Conservation (phyloP, 37 sponge, comb jelly and placozoan species). For the Cliona cf. orientalis region DNA sequence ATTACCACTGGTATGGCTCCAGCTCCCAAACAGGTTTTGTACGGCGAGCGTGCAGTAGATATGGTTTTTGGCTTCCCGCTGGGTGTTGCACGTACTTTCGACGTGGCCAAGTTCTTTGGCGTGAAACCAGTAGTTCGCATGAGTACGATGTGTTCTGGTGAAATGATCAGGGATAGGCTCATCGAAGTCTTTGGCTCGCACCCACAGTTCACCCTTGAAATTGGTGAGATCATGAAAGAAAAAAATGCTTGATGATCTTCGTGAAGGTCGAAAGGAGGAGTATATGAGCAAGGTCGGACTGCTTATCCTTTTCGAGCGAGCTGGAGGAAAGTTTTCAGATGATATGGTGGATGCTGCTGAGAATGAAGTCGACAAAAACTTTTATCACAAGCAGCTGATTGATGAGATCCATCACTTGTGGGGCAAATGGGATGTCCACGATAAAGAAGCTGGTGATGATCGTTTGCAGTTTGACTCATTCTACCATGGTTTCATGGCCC, state of each 20-base stretch:
- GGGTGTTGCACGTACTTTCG: conserved; percentile 58
- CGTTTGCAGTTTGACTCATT: conserved; percentile 75
- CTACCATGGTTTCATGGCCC: conserved; percentile 89
- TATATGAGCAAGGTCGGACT: conserved; percentile 82
- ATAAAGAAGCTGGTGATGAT: conserved; percentile 51
- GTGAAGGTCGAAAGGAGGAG: conserved; percentile 76
- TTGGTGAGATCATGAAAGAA: conserved; percentile 69
- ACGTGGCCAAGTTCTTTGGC: conserved; percentile 86
- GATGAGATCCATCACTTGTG: conserved; percentile 59
- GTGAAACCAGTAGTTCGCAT: conserved; percentile 62
- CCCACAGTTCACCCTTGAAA: conserved; percentile 66
- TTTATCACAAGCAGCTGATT: conserved; percentile 62
- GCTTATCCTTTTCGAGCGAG: conserved; percentile 74
- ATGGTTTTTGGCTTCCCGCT: conserved; percentile 70
- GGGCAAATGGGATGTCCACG: conserved; percentile 74
- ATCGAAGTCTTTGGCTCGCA: conserved; percentile 64
- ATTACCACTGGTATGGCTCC: conserved; percentile 73
- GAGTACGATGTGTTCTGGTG: conserved; percentile 69
- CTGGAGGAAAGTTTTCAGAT: conserved; percentile 76
- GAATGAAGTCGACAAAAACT: conserved; percentile 5
- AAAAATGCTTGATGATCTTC: conserved; percentile 72
- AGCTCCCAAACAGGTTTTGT: conserved; percentile 75
- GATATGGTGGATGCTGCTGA: conserved; percentile 63
- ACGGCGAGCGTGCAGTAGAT: conserved; percentile 84
- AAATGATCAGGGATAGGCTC: conserved; percentile 75